These are phyloP conservation scores for Poeciliopsis occidentalis DNA, from an alignment of 2,113 vertebrate species.

Conservation along the genomic window DNA sequence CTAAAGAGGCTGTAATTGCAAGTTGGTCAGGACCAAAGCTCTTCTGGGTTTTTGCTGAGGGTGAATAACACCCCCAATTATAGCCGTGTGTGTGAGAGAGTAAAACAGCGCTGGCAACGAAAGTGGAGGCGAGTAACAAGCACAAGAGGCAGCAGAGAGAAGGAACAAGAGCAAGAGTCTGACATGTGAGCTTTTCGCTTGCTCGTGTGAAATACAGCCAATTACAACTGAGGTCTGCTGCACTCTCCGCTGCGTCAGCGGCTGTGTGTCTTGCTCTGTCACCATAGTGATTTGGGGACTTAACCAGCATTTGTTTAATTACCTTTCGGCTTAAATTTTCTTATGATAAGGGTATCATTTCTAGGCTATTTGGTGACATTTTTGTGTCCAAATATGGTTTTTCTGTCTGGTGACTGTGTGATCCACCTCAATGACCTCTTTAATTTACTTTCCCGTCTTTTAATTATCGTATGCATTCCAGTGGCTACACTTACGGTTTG, in stretches of 20 bases:
- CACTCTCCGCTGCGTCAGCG: constrained; percentile 74
- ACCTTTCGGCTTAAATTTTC: constrained; percentile 50
- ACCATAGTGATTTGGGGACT: constrained; percentile 63
- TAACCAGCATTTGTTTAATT: constrained; percentile 71
- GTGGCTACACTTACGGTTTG: constrained; percentile 38
- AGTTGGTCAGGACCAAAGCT: constrained; percentile 73
- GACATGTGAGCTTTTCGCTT: constrained; percentile 52
- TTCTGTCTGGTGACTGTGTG: constrained; percentile 58
- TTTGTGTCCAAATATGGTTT: constrained; percentile 51
- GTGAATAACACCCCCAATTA: constrained; percentile 76
- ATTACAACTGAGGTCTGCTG: constrained; percentile 68
- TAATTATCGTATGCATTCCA: constrained; percentile 36
- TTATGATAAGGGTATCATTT: constrained; percentile 63
- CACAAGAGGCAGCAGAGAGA: constrained; percentile 26
- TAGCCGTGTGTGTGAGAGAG: constrained; percentile 63
- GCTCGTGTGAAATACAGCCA: constrained; percentile 71
- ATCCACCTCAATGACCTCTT: constrained; percentile 58
- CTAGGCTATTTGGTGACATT: constrained; percentile 53
- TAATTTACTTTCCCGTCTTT: constrained; percentile 66
- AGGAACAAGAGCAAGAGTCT: constrained; percentile 40
- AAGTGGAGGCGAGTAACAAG: constrained; percentile 40
- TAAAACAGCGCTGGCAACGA: constrained; percentile 29
- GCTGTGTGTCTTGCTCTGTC: constrained; percentile 65
- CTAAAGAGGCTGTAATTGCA: constrained; percentile 82
- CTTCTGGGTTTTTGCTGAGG: constrained; percentile 73